Percentiles rank a stretch among this genome's conserved stretches.
phyloP scores from a whole-genome alignment of 2,888 invertebrate species.

The Diplolepis rosae region DNA sequence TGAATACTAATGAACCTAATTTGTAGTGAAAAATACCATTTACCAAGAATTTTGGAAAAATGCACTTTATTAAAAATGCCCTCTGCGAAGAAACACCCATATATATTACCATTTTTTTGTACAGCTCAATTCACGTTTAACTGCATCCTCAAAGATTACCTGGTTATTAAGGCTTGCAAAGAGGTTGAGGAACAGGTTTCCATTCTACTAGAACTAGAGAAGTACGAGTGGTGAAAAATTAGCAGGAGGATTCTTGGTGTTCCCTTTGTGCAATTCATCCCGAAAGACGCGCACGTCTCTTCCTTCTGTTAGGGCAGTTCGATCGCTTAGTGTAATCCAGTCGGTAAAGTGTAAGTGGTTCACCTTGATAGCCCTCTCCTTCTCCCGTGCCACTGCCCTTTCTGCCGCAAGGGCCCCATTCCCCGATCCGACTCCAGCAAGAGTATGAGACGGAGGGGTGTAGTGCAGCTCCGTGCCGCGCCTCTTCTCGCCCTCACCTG shows the following conservation, averaged over 20 bases:
- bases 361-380: conserved; percentile 67
- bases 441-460: conserved; percentile 35
- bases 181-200: neutral
- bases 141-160: neutral
- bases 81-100: no score
- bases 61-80: no score
- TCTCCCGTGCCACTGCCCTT: conserved; percentile 44
- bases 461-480: conserved; percentile 35
- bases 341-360: conserved; percentile 71
- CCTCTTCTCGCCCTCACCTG: conserved; percentile 45
- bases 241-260: conserved; percentile 51
- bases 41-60: no score
- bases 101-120: no score
- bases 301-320: conserved; percentile 56
- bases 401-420: conserved; percentile 41
- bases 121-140: neutral
- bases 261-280: conserved; percentile 46
- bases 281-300: conserved; percentile 42
- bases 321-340: conserved; percentile 72
- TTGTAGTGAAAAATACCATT: no score
- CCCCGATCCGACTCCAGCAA: conserved; percentile 33
- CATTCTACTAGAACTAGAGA: neutral
- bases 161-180: neutral
- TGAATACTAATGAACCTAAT: no score
- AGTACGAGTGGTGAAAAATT: conserved; percentile 31